These are phyloP conservation scores for Archegozetes longisetosus DNA, from an alignment of 1,140 invertebrate genomes.

Conservation along the genomic window DNA sequence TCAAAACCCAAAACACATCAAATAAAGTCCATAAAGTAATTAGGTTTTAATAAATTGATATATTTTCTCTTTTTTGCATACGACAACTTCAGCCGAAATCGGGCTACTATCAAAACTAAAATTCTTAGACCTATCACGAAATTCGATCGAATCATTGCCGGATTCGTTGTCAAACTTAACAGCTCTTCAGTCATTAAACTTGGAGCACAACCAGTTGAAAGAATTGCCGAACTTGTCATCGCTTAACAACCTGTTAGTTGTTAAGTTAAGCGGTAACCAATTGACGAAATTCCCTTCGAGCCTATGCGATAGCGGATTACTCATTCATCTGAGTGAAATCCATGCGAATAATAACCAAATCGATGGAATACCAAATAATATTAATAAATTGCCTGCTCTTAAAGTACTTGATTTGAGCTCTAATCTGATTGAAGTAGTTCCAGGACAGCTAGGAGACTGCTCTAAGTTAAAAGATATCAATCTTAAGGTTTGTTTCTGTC, in stretches of 20 bases:
- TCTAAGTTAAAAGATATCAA: conserved; percentile 45
- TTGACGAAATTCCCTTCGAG: conserved; percentile 42
- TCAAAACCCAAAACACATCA: too few species aligned
- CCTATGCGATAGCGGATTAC: conserved; percentile 33
- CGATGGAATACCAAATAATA: conserved; percentile 38
- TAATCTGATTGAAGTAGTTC: conserved; percentile 45
- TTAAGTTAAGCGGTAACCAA: conserved; percentile 49
- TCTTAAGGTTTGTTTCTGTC: conserved; percentile 32
- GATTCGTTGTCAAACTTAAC: conserved; percentile 39
- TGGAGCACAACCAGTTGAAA: conserved; percentile 44
- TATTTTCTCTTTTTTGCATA: too few species aligned
- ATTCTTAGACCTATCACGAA: conserved; percentile 48
- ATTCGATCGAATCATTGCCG: conserved; percentile 41
- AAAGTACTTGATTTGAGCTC: conserved; percentile 50
- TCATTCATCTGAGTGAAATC: conserved; percentile 44
- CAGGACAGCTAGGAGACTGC: conserved; percentile 44
- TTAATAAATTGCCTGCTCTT: conserved; percentile 40
- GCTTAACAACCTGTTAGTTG: conserved; percentile 40
- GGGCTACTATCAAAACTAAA: conserved; percentile 45
- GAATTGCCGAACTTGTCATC: conserved; percentile 41
- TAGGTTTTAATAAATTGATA: too few species aligned
- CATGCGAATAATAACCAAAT: conserved; percentile 49
- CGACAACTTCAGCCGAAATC: conserved; percentile 31
- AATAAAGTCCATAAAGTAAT: too few species aligned
- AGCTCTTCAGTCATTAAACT: conserved; percentile 49